Evolutionary conservation across 2,797 vertebrate genomes (phyloP), one percentile per base, ranked within the genome.

Genomic region (Monodelphis domestica): DNA sequence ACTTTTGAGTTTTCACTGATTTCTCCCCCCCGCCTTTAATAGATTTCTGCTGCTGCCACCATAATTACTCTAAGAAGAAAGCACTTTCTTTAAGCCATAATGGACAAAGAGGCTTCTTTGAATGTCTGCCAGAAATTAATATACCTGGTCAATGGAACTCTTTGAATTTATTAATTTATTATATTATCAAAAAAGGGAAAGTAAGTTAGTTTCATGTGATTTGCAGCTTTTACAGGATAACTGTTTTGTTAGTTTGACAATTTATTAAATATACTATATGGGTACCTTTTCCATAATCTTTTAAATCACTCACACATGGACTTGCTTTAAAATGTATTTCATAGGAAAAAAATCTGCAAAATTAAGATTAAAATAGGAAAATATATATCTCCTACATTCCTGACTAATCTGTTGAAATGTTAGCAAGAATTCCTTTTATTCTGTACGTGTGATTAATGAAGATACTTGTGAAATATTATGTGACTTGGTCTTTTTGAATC

Each of bases 191-290:
- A 24, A 38, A 70, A 38, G 38, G 28, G n/a, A 70, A 70, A 38
- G 29, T 59, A 59, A 12, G 12, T 59, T 59, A 70, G 63, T 70
- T 33, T 70, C 38, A 17, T 70, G 30, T 26, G 30, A 6, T 30
- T 14, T 59, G 57, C 11, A 70, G n/a, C 38, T 70, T n/a, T 7
- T 70, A 24, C 21, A 70, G n/a, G 17, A 70, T 70, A 70, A 70
- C n/a, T n/a, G n/a, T n/a, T n/a, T n/a, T n/a, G n/a, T 96, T 91
- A 5, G 94, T 50, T 89, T 95, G 91, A 97, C 91, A 94, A 63
- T 98, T 98, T 98, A 98, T 98, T 98, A 98, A 98, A 98, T 96
- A 97, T 54, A 97, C 95, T 95, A 97, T 96, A 97, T 90, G 95
- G 95, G 92, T 97, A 96, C 92, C 94, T 98, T 92, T 94, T 97